Evolutionary conservation across 2,113 vertebrate species (phyloP), one percentile per base, ranked within the genome.

Genomic region (Caretta caretta): DNA sequence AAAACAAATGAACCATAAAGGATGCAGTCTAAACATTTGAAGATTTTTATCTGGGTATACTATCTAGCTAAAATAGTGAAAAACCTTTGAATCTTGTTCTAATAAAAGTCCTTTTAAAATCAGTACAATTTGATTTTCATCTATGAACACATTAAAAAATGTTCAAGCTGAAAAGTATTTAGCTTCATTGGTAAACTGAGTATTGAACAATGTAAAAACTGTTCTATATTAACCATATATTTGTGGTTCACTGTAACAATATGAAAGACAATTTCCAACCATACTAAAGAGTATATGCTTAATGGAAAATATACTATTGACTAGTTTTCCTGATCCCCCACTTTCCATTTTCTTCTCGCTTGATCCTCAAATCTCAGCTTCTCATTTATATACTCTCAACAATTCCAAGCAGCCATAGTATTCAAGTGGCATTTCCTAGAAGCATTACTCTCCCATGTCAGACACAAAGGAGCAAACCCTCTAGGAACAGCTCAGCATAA

Each of bases 21-120:
- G 97, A 92, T 95, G 90, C 49, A 94, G 93, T 84, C 90, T 96
- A 94, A 96, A 94, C 42, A 91, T 96, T 89, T 97, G 97, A 98
- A 97, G 96, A 91, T 91, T 97, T 98, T 98, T 97, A 96, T 87
- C 92, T 97, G 94, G 69, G 88, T 87, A 94, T 65, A 95, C 88
- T 97, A 96, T 82, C 57, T 35, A 96, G 88, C 86, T 97, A 95
- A 97, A 97, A 95, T 75, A 62, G 93, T 80, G 31, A 97, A 97
- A 97, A 96, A 84, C 80, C 92, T 92, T 92, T 89, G 96, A 95
- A 84, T 95, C 56, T 27, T 86, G 87, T 24, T 50, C 81, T 80
- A 96, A 91, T 90, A 95, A 94, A 97, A 97, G 93, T 86, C 42
- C 79, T 84, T 11, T 24, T 49, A 90, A 95, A 83, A 79, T 62